These are phyloP conservation scores for Drosophila koepferae DNA, from an alignment of 2,888 invertebrate species.

Conservation along the genomic window DNA sequence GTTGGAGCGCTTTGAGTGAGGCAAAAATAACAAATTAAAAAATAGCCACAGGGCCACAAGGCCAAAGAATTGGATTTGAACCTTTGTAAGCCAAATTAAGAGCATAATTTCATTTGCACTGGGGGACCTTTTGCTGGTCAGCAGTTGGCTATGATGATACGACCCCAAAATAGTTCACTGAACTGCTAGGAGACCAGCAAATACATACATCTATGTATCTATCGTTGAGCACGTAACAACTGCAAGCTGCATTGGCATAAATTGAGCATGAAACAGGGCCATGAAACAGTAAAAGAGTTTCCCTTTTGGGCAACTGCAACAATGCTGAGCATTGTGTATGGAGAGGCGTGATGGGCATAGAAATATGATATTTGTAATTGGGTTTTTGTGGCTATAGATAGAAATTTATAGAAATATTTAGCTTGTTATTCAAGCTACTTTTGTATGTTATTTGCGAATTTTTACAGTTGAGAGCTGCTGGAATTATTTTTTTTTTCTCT, in stretches of 20 bases:
- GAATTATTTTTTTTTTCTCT: too few relatives aligned
- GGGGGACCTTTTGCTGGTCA: background rate
- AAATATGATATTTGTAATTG: constrained; percentile 34
- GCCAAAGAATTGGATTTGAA: constrained; percentile 15
- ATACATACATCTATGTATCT: background rate
- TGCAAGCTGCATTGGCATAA: constrained; percentile 50
- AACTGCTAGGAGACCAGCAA: background rate
- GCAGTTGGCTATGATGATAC: background rate
- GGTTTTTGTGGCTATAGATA: too few relatives aligned
- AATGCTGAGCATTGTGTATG: constrained; percentile 12
- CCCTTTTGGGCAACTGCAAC: constrained; percentile 27
- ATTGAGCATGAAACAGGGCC: background rate
- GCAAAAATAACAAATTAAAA: constrained; percentile 37
- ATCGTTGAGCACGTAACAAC: constrained; percentile 53
- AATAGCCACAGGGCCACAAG: constrained; percentile 35
- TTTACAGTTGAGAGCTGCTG: background rate
- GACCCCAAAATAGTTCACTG: constrained; percentile 34
- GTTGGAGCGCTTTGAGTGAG: constrained; percentile 8
- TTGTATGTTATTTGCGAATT: background rate
- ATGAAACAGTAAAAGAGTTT: background rate
- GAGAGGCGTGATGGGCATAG: constrained; percentile 35
- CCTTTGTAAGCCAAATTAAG: constrained; percentile 43
- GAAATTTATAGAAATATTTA: background rate
- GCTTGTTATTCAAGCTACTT: background rate
- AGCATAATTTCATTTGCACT: constrained; percentile 35